A percentile compares a stretch with the other conserved stretches of the same genome.
phyloP scores from a whole-genome alignment of 2,888 invertebrate species.

The Patella depressa region DNA sequence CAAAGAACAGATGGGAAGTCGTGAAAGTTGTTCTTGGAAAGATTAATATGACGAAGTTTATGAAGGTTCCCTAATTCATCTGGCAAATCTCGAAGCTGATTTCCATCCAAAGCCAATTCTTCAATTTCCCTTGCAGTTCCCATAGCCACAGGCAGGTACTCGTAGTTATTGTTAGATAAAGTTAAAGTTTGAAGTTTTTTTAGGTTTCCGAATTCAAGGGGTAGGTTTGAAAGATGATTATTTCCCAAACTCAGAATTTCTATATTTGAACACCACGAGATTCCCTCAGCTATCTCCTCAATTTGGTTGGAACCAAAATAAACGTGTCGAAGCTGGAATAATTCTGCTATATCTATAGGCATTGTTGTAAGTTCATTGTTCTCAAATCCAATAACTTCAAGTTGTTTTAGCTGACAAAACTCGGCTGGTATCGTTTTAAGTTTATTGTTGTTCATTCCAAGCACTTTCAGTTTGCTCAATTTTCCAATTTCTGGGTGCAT shows the following conservation, averaged over 20 bases:
- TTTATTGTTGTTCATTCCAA: conserved; percentile 62
- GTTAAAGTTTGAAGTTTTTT: conserved; percentile 55
- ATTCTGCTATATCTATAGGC: conserved; percentile 57
- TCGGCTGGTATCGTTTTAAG: conserved; percentile 58
- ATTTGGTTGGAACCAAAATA: conserved; percentile 62
- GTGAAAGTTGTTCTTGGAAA: conserved; percentile 56
- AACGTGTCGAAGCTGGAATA: conserved; percentile 60
- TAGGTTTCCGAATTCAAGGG: conserved; percentile 63
- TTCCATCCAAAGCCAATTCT: conserved; percentile 48
- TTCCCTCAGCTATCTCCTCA: conserved; percentile 57
- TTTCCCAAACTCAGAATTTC: conserved; percentile 58
- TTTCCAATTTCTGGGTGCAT: conserved; percentile 58
- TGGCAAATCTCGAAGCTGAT: conserved; percentile 54
- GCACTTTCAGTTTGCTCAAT: conserved; percentile 52
- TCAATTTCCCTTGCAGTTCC: conserved; percentile 54
- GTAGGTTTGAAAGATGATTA: conserved; percentile 59
- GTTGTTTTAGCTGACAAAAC: conserved; percentile 46
- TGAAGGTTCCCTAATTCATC: conserved; percentile 57
- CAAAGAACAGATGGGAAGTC: conserved; percentile 56
- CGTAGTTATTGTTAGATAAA: conserved; percentile 58
- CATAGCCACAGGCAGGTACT: conserved; percentile 51
- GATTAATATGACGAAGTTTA: conserved; percentile 55
- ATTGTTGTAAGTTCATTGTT: conserved; percentile 58
- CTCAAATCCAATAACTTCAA: conserved; percentile 60
- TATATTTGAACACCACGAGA: conserved; percentile 60